Evolutionary conservation across 2,888 invertebrate genomes (phyloP).

Genomic region (Dinocampus coccinellae): DNA sequence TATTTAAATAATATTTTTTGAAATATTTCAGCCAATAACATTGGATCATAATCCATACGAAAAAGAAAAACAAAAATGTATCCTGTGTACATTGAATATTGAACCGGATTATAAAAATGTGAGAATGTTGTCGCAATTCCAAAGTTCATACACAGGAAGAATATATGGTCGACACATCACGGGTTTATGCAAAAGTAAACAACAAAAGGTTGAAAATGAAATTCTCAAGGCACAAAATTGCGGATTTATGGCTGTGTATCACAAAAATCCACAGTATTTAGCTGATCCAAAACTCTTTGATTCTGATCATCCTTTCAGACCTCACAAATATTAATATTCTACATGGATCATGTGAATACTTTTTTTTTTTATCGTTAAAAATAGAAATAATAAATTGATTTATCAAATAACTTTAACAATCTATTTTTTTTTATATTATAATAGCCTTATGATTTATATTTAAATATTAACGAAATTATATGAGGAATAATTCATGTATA

Average conservation of each 20-base stretch:
- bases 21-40: constrained; percentile 55
- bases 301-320: constrained; percentile 84
- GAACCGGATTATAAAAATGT: constrained; percentile 92
- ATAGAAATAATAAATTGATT: not conserved
- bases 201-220: constrained; percentile 80
- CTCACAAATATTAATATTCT: constrained; percentile 79
- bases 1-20: no score
- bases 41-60: constrained; percentile 79
- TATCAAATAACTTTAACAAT: constrained; percentile 39
- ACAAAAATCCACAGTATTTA: constrained; percentile 84
- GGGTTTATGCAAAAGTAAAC: constrained; percentile 88
- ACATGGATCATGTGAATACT: not conserved
- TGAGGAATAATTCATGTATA: not conserved
- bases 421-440: constrained; percentile 25
- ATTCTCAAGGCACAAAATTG: constrained; percentile 79
- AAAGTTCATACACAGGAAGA: constrained; percentile 93
- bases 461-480: not conserved
- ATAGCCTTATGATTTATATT: not conserved
- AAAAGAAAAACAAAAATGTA: constrained; percentile 80
- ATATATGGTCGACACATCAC: constrained; percentile 95
- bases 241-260: constrained; percentile 85
- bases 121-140: constrained; percentile 92
- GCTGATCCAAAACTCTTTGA: constrained; percentile 93
- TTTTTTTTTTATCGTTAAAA: not conserved
- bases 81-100: constrained; percentile 87